Base-by-base conservation (phyloP, 2,113 vertebrate genomes). In the Thymallus thymallus region DNA sequence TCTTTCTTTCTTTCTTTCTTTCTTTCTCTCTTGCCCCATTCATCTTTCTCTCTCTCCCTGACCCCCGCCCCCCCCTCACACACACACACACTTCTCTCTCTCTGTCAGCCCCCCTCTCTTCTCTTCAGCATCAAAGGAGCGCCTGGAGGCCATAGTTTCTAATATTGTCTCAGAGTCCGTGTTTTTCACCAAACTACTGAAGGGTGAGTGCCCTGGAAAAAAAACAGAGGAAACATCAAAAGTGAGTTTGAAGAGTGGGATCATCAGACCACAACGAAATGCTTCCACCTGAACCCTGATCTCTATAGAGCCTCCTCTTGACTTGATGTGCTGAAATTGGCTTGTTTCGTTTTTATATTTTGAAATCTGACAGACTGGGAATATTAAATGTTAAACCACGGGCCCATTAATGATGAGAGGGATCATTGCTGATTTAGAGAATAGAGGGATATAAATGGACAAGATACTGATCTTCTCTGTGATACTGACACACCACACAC, bases 121-220 rank as follows among this genome's bases (percentile, higher is more conserved):
- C 82, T 73, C 80, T 90, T 91, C 85, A 85, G 88, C 89, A 90
- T 92, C 90, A 92, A 90, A 92, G 87, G 91, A 88, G 60, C 23
- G 85, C 91, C 91, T 66, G 79, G 77, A 58, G 91, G 90, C 46
- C 86, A 81, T 84, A 76, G 71, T 85, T 89, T 91, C 89, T 92
- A 91, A 93, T 92, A 92, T 91, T 90, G 89, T 92, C 88, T 90
- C 88, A 84, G 86, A 90, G 86, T 85, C 88, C 82, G 84, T 90
- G 83, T 90, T 92, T 90, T 89, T 86, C 91, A 88, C 80, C 71
- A 87, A 90, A 89, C 87, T 82, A 89, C 85, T 87, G 88, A 89
- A 90, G 90, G 87, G 84, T 89, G 88, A 87, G 82, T 86, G 84
- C 83, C 86, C 82, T 82, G 86, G 79, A 88, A 88, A 88, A 88